Evolutionary conservation across 2,888 invertebrate genomes (phyloP).

Genomic region (Pteria penguin): DNA sequence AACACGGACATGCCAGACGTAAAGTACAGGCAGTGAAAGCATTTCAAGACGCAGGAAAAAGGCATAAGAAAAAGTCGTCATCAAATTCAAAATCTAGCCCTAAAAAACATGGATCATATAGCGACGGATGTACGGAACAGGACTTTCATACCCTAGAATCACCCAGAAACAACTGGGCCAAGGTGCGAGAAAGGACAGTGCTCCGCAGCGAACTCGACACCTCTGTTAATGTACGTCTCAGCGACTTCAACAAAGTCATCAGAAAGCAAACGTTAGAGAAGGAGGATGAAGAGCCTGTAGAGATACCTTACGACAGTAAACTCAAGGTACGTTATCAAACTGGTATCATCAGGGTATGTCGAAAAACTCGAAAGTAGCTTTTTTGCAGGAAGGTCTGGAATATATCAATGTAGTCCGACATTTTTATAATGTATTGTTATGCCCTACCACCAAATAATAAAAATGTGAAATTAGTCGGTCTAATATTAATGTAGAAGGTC

Average conservation of each 20-base stretch:
- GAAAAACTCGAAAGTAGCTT: no score
- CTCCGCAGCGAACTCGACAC: constrained; percentile 16
- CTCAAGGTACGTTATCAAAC: constrained; percentile 60
- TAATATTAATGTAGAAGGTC: no score
- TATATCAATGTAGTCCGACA: no score
- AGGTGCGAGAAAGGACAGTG: constrained; percentile 32
- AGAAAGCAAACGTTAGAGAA: constrained; percentile 55
- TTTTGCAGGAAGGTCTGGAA: no score
- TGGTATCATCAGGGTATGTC: no score
- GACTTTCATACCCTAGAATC: neutral
- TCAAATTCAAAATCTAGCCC: neutral
- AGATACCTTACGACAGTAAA: constrained; percentile 55
- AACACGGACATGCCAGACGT: constrained; percentile 42
- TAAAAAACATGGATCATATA: neutral
- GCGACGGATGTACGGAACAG: constrained; percentile 2
- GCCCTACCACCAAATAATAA: no score
- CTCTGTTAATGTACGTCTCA: constrained; percentile 34
- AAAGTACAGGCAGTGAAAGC: constrained; percentile 51
- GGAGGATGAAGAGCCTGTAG: constrained; percentile 54
- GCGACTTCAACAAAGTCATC: constrained; percentile 64
- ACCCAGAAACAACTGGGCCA: constrained; percentile 28
- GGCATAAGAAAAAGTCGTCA: constrained; percentile 28
- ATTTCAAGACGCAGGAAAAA: constrained; percentile 39
- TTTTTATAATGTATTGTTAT: no score
- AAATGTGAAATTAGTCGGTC: no score